A percentile compares a stretch with the other conserved stretches of the same genome.
These are phyloP conservation scores for Anastatus disparis DNA, from an alignment of 1,140 invertebrate species.

Conservation along the genomic window DNA sequence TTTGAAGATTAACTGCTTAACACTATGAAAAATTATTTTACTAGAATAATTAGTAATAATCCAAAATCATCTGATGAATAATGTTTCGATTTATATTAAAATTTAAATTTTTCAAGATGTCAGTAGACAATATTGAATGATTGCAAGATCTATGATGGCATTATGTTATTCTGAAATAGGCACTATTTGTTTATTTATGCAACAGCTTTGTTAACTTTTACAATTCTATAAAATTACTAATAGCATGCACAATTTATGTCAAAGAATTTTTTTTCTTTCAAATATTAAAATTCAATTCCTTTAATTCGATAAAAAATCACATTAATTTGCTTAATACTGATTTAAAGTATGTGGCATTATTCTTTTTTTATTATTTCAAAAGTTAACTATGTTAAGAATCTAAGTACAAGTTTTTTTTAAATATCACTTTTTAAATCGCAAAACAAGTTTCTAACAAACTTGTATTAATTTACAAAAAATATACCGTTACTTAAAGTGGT, in stretches of 20 bases:
- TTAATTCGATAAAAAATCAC: constrained; percentile 1
- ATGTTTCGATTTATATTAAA: neutral
- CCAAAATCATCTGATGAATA: neutral
- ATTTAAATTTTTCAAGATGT: neutral
- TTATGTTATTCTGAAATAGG: constrained; percentile 22
- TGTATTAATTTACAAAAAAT: no score
- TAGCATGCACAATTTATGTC: constrained; percentile 1
- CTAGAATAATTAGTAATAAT: neutral
- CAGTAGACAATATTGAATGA: neutral
- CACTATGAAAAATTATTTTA: neutral
- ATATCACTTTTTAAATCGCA: no score
- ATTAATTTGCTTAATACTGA: constrained; percentile 32
- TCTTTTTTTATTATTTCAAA: neutral
- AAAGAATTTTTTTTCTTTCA: constrained; percentile 4
- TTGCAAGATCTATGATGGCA: neutral
- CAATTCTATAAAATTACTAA: constrained; percentile 28
- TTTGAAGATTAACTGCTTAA: neutral
- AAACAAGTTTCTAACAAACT: no score
- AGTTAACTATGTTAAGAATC: no score
- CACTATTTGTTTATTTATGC: constrained; percentile 29
- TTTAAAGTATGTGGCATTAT: constrained; percentile 9
- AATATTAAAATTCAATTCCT: neutral
- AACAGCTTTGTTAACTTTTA: constrained; percentile 18
- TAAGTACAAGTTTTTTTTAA: neutral
- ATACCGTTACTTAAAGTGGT: no score